These are phyloP conservation scores for Myodes glareolus DNA, from an alignment of 2,113 vertebrate species.

Conservation along the genomic window DNA sequence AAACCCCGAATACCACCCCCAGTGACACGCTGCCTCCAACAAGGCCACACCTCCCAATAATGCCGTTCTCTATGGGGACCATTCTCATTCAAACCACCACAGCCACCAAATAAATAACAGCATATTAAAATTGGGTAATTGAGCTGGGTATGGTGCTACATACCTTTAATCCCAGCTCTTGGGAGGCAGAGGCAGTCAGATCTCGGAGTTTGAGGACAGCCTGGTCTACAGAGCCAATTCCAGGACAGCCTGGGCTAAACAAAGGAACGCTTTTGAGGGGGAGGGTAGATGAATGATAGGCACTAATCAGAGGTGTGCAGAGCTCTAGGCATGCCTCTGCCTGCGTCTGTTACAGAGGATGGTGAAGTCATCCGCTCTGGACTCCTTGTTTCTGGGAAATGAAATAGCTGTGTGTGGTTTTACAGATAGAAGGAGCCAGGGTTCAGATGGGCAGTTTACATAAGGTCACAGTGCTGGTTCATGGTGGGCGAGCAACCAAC, in stretches of 20 bases:
- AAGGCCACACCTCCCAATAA: neutral
- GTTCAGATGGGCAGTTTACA: neutral
- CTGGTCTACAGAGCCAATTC: too few relatives aligned
- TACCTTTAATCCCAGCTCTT: too few relatives aligned
- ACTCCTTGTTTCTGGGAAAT: neutral
- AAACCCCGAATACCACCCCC: neutral
- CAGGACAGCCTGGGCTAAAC: too few relatives aligned
- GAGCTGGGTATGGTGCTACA: too few relatives aligned
- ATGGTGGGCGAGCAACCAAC: neutral
- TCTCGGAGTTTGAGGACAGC: too few relatives aligned
- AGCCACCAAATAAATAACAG: too few relatives aligned
- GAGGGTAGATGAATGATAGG: neutral
- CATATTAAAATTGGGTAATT: too few relatives aligned
- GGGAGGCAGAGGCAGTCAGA: too few relatives aligned
- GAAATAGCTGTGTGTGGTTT: neutral
- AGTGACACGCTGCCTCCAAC: neutral
- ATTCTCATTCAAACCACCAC: too few relatives aligned
- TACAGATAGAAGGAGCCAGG: neutral
- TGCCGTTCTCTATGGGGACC: too few relatives aligned
- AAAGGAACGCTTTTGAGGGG: too few relatives aligned
- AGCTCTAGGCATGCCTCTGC: neutral
- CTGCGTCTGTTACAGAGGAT: neutral
- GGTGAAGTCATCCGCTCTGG: neutral
- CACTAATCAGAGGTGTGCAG: neutral
- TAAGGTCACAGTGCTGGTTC: neutral